Conservation (phyloP, 2,888 invertebrate species). For the Chromoteleia sp. region DNA sequence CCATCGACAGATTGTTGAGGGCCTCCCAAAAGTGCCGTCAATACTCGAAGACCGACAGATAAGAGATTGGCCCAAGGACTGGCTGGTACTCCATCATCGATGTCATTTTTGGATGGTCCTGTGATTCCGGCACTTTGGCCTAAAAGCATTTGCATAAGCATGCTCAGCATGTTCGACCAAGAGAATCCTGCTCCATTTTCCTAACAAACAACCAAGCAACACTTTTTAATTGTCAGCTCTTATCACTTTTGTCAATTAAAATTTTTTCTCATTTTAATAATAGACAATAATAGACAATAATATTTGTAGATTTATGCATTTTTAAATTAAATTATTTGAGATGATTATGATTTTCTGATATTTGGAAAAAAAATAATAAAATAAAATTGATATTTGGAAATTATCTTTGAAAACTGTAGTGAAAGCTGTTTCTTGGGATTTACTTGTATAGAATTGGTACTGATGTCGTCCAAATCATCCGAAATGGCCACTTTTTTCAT, state of each 20-base stretch:
- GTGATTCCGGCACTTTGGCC: conserved; percentile 87
- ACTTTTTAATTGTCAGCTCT: conserved; percentile 3
- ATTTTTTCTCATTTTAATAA: no score
- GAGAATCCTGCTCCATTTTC: conserved; percentile 90
- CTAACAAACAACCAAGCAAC: conserved; percentile 67
- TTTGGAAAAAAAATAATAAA: no score
- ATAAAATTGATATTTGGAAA: no score
- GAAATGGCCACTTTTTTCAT: conserved; percentile 94
- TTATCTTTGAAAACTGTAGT: no score
- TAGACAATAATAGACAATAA: no score
- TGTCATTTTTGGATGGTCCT: conserved; percentile 94
- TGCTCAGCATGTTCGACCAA: conserved; percentile 94
- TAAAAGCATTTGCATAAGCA: conserved; percentile 95
- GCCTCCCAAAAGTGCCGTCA: conserved; percentile 92
- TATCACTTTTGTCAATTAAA: no score
- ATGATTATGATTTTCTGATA: no score
- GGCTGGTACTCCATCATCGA: conserved; percentile 88
- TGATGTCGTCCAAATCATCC: conserved; percentile 92
- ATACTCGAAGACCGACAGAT: conserved; percentile 93
- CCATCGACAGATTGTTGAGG: conserved; percentile 90
- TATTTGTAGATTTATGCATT: no score
- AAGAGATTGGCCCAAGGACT: conserved; percentile 96
- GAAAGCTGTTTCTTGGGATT: conserved; percentile 66
- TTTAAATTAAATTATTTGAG: no score
- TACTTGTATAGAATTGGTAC: conserved; percentile 91